Percentiles rank a stretch among this genome's conserved stretches.
Evolutionary conservation across 2,113 vertebrate species (phyloP).

Genomic region (Chaenogobius annularis): DNA sequence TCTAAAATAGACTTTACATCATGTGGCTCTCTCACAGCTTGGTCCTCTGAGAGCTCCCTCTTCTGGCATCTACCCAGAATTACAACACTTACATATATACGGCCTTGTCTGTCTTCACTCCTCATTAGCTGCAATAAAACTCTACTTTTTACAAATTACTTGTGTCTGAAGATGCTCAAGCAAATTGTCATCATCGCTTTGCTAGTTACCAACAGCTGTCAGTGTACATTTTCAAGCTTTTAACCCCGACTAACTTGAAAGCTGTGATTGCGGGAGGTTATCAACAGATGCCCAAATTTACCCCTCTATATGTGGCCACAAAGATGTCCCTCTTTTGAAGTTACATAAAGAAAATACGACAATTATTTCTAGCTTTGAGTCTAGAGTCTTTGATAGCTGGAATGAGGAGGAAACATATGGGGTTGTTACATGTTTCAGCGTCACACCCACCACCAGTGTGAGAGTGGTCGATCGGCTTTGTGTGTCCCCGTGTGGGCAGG

Average conservation of each 20-base stretch:
- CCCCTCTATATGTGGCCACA: slow-evolving; percentile 9
- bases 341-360: not conserved
- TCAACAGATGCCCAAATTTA: slow-evolving; percentile 7
- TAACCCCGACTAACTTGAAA: slow-evolving; percentile 10
- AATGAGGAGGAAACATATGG: slow-evolving; percentile 28
- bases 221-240: slow-evolving; percentile 21
- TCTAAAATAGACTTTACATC: slow-evolving; percentile 41
- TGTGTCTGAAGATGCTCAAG: slow-evolving; percentile 34
- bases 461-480: slow-evolving; percentile 18
- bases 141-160: slow-evolving; percentile 41
- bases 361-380: slow-evolving; percentile 2
- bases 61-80: slow-evolving; percentile 44
- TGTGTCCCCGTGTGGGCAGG: slow-evolving; percentile 41
- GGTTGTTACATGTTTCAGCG: slow-evolving; percentile 22
- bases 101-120: slow-evolving; percentile 41
- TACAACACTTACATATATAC: not conserved
- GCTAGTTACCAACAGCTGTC: slow-evolving; percentile 50
- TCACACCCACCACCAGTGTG: slow-evolving; percentile 31
- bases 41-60: slow-evolving; percentile 62
- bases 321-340: not conserved
- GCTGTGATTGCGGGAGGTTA: slow-evolving; percentile 24
- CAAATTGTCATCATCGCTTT: slow-evolving; percentile 29
- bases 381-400: not conserved
- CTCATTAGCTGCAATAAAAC: slow-evolving; percentile 57
- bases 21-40: slow-evolving; percentile 23